phyloP scores from a whole-genome alignment of 1,140 invertebrate genomes.

The Solenopsis invicta region DNA sequence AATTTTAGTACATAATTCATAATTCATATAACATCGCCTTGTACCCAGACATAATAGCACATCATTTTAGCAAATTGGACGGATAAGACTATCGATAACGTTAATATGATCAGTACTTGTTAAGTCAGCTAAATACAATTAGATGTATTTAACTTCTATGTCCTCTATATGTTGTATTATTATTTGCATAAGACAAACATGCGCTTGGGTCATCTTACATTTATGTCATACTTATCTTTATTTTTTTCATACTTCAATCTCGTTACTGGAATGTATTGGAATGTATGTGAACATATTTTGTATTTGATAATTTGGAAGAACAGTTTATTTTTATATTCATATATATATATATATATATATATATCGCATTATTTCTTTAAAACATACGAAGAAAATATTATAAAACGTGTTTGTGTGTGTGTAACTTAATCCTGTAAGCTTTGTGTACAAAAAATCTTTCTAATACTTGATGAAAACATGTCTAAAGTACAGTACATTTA shows the following conservation, averaged over 20 bases:
- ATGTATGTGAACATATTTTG: neutral
- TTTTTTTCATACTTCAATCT: neutral
- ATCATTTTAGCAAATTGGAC: neutral
- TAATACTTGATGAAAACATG: neutral
- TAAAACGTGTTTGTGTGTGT: neutral
- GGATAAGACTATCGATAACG: neutral
- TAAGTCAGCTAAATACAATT: neutral
- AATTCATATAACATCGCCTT: neutral
- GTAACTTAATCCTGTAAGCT: neutral
- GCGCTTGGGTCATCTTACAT: constrained; percentile 3
- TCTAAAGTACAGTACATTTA: neutral
- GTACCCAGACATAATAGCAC: neutral
- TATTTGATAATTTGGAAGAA: neutral
- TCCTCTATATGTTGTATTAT: neutral
- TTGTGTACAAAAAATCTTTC: neutral
- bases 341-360: no score
- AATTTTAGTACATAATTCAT: neutral
- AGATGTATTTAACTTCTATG: constrained; percentile 12
- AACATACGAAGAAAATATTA: no score
- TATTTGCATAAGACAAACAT: neutral
- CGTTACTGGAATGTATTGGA: neutral
- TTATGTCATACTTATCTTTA: constrained; percentile 1
- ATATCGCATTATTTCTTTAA: neutral
- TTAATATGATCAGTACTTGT: constrained; percentile 5
- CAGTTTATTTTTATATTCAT: neutral